phyloP scores from a whole-genome alignment of 2,888 invertebrate genomes.

The Metacarcinus magister region DNA sequence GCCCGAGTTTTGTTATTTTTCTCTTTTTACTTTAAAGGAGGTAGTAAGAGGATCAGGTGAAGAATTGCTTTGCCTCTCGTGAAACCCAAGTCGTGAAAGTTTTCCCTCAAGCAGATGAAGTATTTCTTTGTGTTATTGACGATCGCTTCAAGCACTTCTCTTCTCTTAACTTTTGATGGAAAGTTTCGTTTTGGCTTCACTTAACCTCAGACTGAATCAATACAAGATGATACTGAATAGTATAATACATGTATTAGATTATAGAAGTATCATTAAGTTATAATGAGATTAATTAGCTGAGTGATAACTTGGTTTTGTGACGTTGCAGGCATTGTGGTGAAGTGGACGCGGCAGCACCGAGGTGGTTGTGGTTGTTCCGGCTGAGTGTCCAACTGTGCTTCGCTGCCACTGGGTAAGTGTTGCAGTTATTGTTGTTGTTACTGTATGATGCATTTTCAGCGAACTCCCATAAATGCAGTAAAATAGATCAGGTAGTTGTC shows the following conservation, averaged over 20 bases:
- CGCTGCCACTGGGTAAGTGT: background rate
- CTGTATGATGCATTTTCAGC: background rate
- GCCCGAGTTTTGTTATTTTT: background rate
- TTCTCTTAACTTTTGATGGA: background rate
- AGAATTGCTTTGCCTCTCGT: slow-evolving; percentile 6
- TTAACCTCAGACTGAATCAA: background rate
- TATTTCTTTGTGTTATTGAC: slow-evolving; percentile 6
- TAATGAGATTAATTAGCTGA: background rate
- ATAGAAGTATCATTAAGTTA: background rate
- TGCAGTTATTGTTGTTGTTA: background rate
- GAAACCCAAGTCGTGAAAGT: background rate
- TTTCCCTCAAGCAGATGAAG: slow-evolving; percentile 12
- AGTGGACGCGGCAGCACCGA: background rate
- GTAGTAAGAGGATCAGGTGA: background rate
- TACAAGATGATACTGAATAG: background rate
- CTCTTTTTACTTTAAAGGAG: background rate
- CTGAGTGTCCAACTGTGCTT: background rate
- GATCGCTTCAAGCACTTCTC: background rate
- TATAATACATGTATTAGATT: background rate
- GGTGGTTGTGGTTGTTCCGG: background rate
- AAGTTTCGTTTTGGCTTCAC: background rate
- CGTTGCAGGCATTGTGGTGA: background rate
- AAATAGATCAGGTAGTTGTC: background rate
- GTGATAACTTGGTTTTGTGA: background rate
- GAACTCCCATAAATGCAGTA: background rate